phyloP scores from a whole-genome alignment of 2,113 vertebrate species.

The Jacana jacana region DNA sequence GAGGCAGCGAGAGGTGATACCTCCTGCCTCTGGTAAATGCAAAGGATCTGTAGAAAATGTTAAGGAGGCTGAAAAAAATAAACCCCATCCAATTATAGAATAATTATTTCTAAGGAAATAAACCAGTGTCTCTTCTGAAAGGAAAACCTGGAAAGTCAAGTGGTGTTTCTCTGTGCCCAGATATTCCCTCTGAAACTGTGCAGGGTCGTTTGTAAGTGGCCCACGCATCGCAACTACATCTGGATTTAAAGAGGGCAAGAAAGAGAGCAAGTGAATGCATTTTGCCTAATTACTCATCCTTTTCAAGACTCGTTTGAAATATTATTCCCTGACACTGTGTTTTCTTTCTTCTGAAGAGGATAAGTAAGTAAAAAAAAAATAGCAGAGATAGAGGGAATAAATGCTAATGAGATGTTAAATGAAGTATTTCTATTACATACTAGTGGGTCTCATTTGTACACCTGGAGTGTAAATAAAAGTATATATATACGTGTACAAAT shows the following conservation, averaged over 20 bases:
- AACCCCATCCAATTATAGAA: background rate
- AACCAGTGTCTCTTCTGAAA: background rate
- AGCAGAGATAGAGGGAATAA: background rate
- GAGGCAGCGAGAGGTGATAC: background rate
- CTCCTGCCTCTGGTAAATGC: background rate
- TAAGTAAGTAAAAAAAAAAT: background rate
- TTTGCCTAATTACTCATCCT: background rate
- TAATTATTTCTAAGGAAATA: background rate
- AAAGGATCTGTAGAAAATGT: background rate
- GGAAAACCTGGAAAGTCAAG: background rate
- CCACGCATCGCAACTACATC: rapidly evolving
- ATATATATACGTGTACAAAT: background rate
- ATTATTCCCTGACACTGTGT: background rate
- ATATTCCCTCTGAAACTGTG: background rate
- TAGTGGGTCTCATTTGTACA: background rate
- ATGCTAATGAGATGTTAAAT: background rate
- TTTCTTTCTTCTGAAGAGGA: background rate
- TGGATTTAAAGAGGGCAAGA: background rate
- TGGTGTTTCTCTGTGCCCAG: background rate
- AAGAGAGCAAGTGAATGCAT: background rate
- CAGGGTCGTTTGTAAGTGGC: background rate
- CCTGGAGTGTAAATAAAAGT: background rate
- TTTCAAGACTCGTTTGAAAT: background rate
- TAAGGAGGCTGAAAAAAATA: background rate
- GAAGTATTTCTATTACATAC: background rate